phyloP scores from a whole-genome alignment of 2,888 invertebrate species.

The Odontocolon sp. region DNA sequence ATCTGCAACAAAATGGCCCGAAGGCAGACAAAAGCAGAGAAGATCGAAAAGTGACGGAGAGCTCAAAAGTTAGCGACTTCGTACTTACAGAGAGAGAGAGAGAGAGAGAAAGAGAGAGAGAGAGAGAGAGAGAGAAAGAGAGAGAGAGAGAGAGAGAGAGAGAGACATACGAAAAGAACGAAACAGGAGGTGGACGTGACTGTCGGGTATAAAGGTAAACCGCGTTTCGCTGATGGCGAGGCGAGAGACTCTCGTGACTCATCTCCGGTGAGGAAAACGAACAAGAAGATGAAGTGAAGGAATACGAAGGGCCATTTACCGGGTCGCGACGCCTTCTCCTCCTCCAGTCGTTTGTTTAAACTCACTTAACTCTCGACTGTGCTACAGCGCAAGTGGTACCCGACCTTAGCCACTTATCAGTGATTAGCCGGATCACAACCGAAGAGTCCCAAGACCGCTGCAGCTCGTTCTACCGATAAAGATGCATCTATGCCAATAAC shows the following conservation, averaged over 20 bases:
- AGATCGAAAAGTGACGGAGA: no score
- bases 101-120: no score
- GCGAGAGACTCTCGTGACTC: conserved; percentile 49
- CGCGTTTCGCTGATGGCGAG: conserved; percentile 33
- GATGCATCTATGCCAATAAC: no score
- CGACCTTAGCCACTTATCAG: no score
- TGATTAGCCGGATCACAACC: no score
- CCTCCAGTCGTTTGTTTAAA: conserved; percentile 66
- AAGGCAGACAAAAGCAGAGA: no score
- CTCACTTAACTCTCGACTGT: conserved; percentile 63
- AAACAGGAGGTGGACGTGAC: conserved; percentile 29
- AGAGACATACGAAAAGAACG: neutral
- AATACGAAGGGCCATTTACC: conserved; percentile 57
- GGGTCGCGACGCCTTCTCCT: conserved; percentile 51
- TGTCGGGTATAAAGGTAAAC: conserved; percentile 52
- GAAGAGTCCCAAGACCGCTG: no score
- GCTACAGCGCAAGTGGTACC: no score
- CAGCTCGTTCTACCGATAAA: no score
- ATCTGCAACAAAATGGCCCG: no score
- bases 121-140: conserved; percentile 14
- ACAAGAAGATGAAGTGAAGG: conserved; percentile 15
- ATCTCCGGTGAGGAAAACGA: conserved; percentile 44
- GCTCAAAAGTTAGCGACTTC: no score
- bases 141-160: conserved; percentile 28
- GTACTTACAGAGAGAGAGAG: no score